A percentile compares a stretch with the other conserved stretches of the same genome.
phyloP scores from a whole-genome alignment of 2,888 invertebrate species.

The Drosophila melanosoma region DNA sequence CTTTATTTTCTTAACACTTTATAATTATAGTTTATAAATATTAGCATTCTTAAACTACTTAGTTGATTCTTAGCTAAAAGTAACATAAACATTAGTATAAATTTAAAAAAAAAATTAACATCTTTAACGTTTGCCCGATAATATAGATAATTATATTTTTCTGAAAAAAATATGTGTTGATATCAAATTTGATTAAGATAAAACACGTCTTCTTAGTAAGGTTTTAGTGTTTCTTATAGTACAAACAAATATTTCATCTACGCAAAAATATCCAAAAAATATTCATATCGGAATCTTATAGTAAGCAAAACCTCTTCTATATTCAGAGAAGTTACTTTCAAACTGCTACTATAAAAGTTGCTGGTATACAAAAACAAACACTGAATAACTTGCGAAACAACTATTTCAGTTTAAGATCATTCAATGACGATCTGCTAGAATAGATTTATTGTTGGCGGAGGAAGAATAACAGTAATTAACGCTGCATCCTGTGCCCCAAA shows the following conservation, averaged over 20 bases:
- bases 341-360: background rate
- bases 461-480: conserved; percentile 2
- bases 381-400: background rate
- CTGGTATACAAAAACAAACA: background rate
- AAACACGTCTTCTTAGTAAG: background rate
- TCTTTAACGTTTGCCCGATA: background rate
- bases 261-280: background rate
- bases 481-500: conserved; percentile 17
- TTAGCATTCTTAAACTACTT: conserved; percentile 3
- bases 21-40: conserved; percentile 21
- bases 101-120: background rate
- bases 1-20: conserved; percentile 10
- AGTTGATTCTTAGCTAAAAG: background rate
- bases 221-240: background rate
- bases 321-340: background rate
- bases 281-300: background rate
- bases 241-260: background rate
- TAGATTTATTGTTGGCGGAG: background rate
- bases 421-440: background rate
- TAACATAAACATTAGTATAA: background rate
- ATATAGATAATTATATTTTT: background rate
- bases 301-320: background rate
- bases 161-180: background rate
- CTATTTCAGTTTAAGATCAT: background rate
- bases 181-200: background rate